Base-by-base conservation (phyloP, 2,113 vertebrate species). In the Ictalurus furcatus region DNA sequence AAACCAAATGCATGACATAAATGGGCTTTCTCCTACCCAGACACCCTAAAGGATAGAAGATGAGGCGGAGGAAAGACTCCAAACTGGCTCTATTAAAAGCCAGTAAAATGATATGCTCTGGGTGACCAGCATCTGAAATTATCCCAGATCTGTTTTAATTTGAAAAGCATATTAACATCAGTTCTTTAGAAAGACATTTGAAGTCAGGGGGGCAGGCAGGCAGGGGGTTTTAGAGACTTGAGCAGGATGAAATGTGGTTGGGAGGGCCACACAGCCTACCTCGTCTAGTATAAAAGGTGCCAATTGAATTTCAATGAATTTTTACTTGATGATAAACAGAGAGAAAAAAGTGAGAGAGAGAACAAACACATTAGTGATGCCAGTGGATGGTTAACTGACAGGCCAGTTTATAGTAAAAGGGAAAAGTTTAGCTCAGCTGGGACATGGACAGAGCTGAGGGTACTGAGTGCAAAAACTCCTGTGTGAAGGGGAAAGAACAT, bases 381-480 rank as follows among this genome's bases (percentile, higher is more conserved):
- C 65, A 37, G 14, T 23, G 91, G 30, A 90, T 61, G 84, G 94
- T 97, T 97, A 98, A 96, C 98, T 98, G 93, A 97, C 97, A 95
- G 97, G 97, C 87, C 97, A 99, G 96, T 98, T 97, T 94, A 98
- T 98, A 91, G 97, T 96, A 93, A 97, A 97, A 5, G 97, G 96
- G 94, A 97, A 92, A 98, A 96, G 95, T 97, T 97, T 97, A 97
- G 90, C 98, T 96, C 59, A 97, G 97, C 94, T 98, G 98, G 90
- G 97, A 96, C 28, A 97, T 96, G 19, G 97, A 93, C 1, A 97
- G 96, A 56, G 96, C 95, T 2, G 97, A 95, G n/a, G 28, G 13
- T 89, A 98, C 94, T 2, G 97, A 96, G 92, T 97, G 97, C 17
- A 96, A 96, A 91, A 98, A 98, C 92, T 98, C 98, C 96, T 99